Evolutionary conservation across 2,888 invertebrate species (phyloP).

Genomic region (Mythimna impura): DNA sequence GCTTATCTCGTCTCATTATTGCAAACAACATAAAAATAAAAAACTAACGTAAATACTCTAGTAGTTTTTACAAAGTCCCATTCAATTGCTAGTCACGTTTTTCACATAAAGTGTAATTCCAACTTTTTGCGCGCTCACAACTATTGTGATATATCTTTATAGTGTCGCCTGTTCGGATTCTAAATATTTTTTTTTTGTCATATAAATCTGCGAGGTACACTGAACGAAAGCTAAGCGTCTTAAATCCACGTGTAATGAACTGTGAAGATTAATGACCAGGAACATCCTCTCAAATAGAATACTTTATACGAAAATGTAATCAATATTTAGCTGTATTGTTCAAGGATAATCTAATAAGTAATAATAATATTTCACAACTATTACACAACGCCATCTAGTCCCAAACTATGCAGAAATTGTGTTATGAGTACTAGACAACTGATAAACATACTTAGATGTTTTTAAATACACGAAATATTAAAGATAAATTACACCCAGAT

Average conservation of each 20-base stretch:
- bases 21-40: not conserved
- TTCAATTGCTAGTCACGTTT: conserved; percentile 38
- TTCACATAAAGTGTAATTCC: conserved; percentile 4
- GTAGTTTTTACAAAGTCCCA: conserved; percentile 24
- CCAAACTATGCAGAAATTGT: no score
- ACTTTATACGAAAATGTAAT: not conserved
- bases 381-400: no score
- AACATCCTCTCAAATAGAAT: conserved; percentile 8
- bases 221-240: conserved; percentile 17
- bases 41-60: not conserved
- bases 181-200: conserved; percentile 6
- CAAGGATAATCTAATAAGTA: not conserved
- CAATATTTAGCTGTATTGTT: conserved; percentile 10
- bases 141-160: conserved; percentile 37
- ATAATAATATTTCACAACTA: no score
- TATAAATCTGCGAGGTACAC: conserved; percentile 7
- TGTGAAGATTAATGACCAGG: conserved; percentile 42
- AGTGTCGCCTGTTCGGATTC: conserved; percentile 12
- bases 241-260: conserved; percentile 31
- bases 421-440: no score
- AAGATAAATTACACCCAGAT: no score
- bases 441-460: no score
- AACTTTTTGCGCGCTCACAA: conserved; percentile 28
- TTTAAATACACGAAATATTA: no score
- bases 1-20: not conserved